phyloP scores from a whole-genome alignment of 2,797 vertebrate genomes.

The Peromyscus attwateri region DNA sequence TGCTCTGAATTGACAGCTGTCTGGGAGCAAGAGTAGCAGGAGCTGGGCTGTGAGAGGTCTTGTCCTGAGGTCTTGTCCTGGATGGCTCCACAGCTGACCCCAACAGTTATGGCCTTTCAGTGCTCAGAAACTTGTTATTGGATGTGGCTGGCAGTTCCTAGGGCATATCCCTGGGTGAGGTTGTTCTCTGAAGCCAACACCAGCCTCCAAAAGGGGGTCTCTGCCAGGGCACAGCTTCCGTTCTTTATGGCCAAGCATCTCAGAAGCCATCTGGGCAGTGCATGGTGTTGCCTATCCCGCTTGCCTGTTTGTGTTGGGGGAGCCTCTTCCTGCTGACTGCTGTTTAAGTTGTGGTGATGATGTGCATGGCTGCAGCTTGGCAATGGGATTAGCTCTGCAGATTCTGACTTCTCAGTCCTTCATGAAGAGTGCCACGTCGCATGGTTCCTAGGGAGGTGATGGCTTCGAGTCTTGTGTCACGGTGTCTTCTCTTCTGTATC shows the following conservation, averaged over 20 bases:
- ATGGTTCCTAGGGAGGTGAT: background rate
- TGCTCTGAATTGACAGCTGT: background rate
- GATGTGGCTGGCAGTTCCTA: background rate
- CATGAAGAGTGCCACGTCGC: accelerated
- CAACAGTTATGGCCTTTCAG: background rate
- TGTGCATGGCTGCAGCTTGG: background rate
- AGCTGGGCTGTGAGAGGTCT: background rate
- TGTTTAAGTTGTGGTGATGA: background rate
- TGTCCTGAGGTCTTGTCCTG: background rate
- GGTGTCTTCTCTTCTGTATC: background rate
- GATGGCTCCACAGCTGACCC: background rate
- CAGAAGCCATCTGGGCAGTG: background rate
- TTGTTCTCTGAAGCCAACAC: background rate
- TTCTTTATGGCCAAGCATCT: background rate
- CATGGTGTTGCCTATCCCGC: too few species aligned
- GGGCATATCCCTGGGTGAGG: background rate
- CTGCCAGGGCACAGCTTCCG: background rate
- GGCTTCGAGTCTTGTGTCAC: accelerated
- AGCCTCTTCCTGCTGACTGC: background rate
- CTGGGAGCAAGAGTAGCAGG: background rate
- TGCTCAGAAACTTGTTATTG: accelerated
- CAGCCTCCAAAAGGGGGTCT: background rate
- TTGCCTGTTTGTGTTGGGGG: background rate
- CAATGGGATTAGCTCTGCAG: background rate
- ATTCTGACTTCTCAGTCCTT: background rate